Percentiles rank a stretch among this genome's conserved stretches.
phyloP scores from a whole-genome alignment of 2,888 invertebrate genomes.

The Plagiodera versicolora region DNA sequence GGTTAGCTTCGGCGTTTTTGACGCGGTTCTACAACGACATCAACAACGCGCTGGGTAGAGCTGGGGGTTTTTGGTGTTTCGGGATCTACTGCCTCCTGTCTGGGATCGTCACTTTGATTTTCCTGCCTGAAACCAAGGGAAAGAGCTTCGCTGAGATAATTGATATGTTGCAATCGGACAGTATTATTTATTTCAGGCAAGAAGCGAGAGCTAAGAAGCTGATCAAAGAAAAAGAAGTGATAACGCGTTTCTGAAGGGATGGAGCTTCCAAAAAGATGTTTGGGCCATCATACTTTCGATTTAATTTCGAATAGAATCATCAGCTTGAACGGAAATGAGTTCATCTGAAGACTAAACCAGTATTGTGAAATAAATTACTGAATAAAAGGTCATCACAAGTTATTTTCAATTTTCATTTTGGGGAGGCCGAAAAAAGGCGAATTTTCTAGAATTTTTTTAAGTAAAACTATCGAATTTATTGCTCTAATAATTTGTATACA shows the following conservation, averaged over 20 bases:
- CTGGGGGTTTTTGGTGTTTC: slow-evolving; percentile 72
- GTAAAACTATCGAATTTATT: too few relatives aligned
- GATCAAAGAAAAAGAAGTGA: not conserved
- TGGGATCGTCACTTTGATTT: slow-evolving; percentile 65
- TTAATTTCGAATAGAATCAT: too few relatives aligned
- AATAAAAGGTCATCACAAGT: too few relatives aligned
- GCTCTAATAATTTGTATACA: too few relatives aligned
- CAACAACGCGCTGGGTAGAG: slow-evolving; percentile 60
- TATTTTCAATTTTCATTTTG: too few relatives aligned
- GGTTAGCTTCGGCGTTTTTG: slow-evolving; percentile 71
- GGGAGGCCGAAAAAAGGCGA: too few relatives aligned
- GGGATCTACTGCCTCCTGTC: slow-evolving; percentile 62
- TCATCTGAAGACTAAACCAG: too few relatives aligned
- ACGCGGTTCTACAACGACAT: slow-evolving; percentile 70
- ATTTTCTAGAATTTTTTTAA: too few relatives aligned
- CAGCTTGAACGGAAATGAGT: too few relatives aligned
- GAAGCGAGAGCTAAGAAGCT: not conserved
- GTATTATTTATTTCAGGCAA: not conserved
- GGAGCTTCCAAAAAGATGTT: too few relatives aligned
- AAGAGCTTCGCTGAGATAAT: slow-evolving; percentile 41
- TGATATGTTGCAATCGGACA: slow-evolving; percentile 19
- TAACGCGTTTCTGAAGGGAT: not conserved
- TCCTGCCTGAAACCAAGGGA: slow-evolving; percentile 40
- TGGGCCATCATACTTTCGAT: too few relatives aligned
- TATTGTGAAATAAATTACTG: too few relatives aligned